phyloP scores from a whole-genome alignment of 2,113 vertebrate species.

The Macaca nemestrina region DNA sequence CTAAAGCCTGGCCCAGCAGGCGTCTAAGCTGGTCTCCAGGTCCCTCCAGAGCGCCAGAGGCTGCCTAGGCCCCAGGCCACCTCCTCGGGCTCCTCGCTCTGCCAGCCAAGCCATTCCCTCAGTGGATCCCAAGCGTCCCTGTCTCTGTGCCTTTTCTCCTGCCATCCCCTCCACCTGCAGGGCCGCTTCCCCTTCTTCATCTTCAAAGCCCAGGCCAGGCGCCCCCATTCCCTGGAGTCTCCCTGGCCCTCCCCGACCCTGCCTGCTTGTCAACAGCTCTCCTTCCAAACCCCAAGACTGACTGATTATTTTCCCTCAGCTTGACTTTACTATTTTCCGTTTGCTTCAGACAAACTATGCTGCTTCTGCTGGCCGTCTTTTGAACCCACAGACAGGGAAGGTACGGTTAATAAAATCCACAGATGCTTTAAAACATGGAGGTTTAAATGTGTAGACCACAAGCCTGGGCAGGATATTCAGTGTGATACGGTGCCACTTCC shows the following conservation, averaged over 20 bases:
- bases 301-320: neutral
- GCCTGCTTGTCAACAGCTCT: neutral
- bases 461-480: neutral
- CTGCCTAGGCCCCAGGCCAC: neutral
- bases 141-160: neutral
- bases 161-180: neutral
- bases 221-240: fast-evolving
- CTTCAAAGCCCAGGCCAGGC: neutral
- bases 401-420: neutral
- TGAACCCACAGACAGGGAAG: neutral
- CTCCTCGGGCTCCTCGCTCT: neutral
- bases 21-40: neutral
- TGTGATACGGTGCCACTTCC: too few species aligned
- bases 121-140: neutral
- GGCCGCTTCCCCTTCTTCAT: neutral
- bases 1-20: neutral
- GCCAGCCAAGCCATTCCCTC: neutral
- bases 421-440: neutral
- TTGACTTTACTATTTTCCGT: neutral
- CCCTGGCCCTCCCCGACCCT: neutral
- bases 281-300: neutral
- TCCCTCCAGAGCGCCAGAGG: neutral
- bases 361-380: neutral
- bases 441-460: neutral
- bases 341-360: neutral